A percentile compares a stretch with the other conserved stretches of the same genome.
phyloP scores from a whole-genome alignment of 1,140 invertebrate genomes.

The Aphis craccivora region DNA sequence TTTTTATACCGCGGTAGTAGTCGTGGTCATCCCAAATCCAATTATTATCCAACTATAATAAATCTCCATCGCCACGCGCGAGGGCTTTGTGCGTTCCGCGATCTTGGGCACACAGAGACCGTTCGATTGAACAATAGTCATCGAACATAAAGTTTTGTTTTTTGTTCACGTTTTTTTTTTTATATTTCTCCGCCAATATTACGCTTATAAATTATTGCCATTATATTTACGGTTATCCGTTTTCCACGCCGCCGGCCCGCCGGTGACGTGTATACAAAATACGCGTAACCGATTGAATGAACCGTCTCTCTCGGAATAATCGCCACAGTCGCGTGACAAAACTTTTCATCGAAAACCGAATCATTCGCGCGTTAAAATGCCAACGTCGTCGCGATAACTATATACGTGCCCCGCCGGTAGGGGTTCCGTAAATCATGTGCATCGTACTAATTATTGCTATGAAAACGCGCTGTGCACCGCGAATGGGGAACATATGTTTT shows the following conservation, averaged over 20 bases:
- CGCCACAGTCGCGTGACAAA: neutral
- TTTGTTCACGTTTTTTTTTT: neutral
- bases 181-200: too few species aligned
- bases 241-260: neutral
- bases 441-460: neutral
- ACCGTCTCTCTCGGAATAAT: neutral
- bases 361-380: neutral
- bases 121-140: neutral
- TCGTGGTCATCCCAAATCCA: conserved; percentile 8
- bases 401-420: too few species aligned
- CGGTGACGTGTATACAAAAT: neutral
- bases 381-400: neutral
- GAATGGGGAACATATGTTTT: neutral
- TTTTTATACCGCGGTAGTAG: neutral
- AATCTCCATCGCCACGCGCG: neutral
- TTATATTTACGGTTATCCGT: neutral
- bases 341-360: neutral
- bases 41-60: conserved; percentile 3
- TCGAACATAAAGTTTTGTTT: neutral
- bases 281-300: neutral
- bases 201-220: neutral
- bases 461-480: neutral
- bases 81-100: neutral
- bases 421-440: neutral
- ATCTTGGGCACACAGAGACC: neutral